Evolutionary conservation across 2,888 invertebrate genomes (phyloP), one percentile per base, ranked within the genome.

Genomic region (Myathropa florea): DNA sequence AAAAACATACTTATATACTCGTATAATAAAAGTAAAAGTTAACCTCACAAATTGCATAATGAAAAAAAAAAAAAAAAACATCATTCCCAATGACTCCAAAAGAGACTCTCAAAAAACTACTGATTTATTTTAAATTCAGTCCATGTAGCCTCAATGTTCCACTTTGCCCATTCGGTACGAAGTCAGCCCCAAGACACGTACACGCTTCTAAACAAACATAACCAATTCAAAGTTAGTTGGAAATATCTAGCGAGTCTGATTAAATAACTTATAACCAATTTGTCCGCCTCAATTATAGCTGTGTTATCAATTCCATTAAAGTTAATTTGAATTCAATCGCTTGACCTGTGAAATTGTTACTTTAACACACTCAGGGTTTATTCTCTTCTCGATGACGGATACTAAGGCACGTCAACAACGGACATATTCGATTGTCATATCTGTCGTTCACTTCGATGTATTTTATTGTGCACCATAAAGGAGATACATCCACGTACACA

Each of bases 251-350:
- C 46, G 53, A 33, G 55, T 46, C 24, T 46, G 28, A 21, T 39
- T 33, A 21, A 71, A 61, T 61, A 72, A 63, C 63, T 33, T 36
- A 63, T 55, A 36, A 36, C 6, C 33, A 55, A 72, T 24, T 55
- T 33, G 61, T 36, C n/a, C 55, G 24, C 12, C 36, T 55, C 55
- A 9, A 64, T 64, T 57, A 55, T 18, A 18, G 2, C n/a, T 9
- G 53, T 33, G 63, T 55, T 64, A 57, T 63, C 63, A 73, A 55
- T 64, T 55, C 26, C 28, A 73, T 73, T 26, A 36, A 18, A 73
- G 33, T n/a, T 53, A 30, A 73, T 14, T 73, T 73, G 24, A 64
- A 64, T 64, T 64, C 55, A 53, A 67, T 53, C 14, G 28, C 53
- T 64, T 73, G 63, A 63, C 73, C 73, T 64, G 24, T 23, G 30